These are phyloP conservation scores for Calameuta filiformis DNA, from an alignment of 2,888 invertebrate species.

Conservation along the genomic window DNA sequence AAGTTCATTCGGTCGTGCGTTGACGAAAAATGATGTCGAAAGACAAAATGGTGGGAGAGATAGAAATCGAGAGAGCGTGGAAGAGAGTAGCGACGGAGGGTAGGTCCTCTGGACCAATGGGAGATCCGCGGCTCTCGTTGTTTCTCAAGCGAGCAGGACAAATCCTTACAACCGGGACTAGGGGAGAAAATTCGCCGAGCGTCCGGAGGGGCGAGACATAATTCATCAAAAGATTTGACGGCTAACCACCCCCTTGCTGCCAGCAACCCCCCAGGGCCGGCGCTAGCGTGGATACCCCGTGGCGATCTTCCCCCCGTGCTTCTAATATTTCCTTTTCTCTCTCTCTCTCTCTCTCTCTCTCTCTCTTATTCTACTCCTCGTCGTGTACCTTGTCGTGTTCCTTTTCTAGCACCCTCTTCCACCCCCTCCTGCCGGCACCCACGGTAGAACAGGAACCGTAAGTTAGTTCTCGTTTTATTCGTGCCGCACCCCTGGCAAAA, in stretches of 20 bases:
- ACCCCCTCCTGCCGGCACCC: too few relatives aligned
- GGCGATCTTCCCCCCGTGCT: not conserved
- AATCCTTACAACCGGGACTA: not conserved
- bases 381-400: not conserved
- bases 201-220: conserved; percentile 2
- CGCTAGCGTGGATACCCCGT: not conserved
- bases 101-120: not conserved
- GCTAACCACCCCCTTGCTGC: not conserved
- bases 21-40: not conserved
- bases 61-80: conserved; percentile 6
- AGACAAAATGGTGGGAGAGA: not conserved
- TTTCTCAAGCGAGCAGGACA: conserved; percentile 2
- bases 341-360: not conserved
- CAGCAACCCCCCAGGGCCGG: not conserved
- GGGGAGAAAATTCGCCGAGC: not conserved
- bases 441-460: not conserved
- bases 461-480: not conserved
- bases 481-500: not conserved
- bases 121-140: not conserved
- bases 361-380: not conserved
- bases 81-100: not conserved
- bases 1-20: not conserved
- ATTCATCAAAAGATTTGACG: conserved; percentile 13
- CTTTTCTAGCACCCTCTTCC: not conserved
- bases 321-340: not conserved